A percentile compares a stretch with the other conserved stretches of the same genome.
Evolutionary conservation across 92 coral and sea anemone genomes (phyloP).

Genomic region (Isaurus tuberculatus): DNA sequence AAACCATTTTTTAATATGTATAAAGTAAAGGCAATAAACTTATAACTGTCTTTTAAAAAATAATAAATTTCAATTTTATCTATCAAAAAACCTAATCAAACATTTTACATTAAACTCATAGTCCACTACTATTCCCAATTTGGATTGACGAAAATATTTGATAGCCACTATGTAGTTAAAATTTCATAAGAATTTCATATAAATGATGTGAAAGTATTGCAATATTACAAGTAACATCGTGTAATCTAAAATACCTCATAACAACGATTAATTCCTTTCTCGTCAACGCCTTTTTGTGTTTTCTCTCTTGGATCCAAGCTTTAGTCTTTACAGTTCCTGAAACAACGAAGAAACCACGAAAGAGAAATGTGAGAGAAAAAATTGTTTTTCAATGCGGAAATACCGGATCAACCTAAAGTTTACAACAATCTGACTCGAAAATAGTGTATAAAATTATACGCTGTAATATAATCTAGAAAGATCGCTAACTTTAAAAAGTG

Average conservation of each 20-base stretch:
- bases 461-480: neutral
- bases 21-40: neutral
- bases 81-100: too few relatives aligned
- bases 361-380: neutral
- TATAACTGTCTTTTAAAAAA: constrained; percentile 7
- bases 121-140: too few relatives aligned
- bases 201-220: too few relatives aligned
- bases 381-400: neutral
- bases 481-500: constrained; percentile 10
- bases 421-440: neutral
- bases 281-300: neutral
- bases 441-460: too few relatives aligned
- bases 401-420: neutral
- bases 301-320: neutral
- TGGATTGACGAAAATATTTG: too few relatives aligned
- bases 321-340: neutral
- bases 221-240: too few relatives aligned
- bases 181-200: too few relatives aligned
- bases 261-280: neutral
- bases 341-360: neutral
- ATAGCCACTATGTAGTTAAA: too few relatives aligned
- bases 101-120: too few relatives aligned
- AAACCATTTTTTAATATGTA: neutral
- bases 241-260: neutral
- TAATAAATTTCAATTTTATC: neutral